Base-by-base conservation (phyloP, 1,140 invertebrate genomes). In the Thereuonema tuberculata region DNA sequence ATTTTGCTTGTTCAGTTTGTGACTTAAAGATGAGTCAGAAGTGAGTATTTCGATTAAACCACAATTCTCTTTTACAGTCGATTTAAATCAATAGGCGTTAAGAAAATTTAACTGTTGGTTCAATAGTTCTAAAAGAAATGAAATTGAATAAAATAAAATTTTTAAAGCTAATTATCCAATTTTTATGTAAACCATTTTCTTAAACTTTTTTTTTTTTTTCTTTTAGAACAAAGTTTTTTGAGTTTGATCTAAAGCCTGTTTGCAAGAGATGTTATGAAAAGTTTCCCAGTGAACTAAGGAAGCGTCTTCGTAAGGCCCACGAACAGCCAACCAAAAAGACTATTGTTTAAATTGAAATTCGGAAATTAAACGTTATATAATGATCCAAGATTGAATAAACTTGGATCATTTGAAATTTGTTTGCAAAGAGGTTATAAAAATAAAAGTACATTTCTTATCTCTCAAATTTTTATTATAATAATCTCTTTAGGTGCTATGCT, bases 181-280 rank as follows among this genome's bases (percentile, higher is more conserved):
- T 14, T 43, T 31, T 25, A 15, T 31, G 24, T 31, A 15, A 48
- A 25, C 0, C 23, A 20, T 43, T 3, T 43, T 52, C 31, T 20
- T 17, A 25, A 26, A 54, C 5, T 50, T 43, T 56, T n/a, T 59
- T 46, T 49, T n/a, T 59, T 55, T 59, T 26, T 49, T 17, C 55
- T 47, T 69, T 31, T 64, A 80, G 79, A 65, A 96, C 93, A 3
- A 99, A 99, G 76, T 99, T 99, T 75, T 99, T 96, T 74, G 96
- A 99, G 75, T 93, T 94, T 72, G 96, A 99, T 75, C 80, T 97
- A 74, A 93, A 93, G 69, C 96, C 96, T 24, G 94, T 95, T 1
- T 99, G 96, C 76, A 98, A 98, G 76, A 89, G 91, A 69, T 99
- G 96, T 72, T 98, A 98, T 73, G 96, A 99, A 65, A 89, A 89